Percentiles rank a stretch among this genome's conserved stretches.
Evolutionary conservation across 2,113 vertebrate species (phyloP).

Genomic region (Progne subis): DNA sequence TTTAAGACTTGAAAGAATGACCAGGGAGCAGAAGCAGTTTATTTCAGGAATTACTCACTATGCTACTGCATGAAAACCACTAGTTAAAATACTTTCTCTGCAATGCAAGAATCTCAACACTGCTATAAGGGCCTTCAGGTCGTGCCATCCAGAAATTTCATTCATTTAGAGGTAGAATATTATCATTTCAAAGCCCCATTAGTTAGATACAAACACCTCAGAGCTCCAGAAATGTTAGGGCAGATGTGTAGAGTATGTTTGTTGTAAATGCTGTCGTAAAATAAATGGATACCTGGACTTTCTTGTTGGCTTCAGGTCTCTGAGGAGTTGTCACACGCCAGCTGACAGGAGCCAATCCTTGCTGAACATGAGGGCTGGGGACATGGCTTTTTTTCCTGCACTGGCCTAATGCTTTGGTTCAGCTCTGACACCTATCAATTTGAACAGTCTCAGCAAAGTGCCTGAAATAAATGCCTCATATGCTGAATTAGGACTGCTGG

Average conservation of each 20-base stretch:
- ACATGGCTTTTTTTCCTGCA: background rate
- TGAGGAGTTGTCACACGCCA: background rate
- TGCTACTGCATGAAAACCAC: background rate
- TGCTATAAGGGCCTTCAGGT: background rate
- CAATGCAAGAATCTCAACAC: background rate
- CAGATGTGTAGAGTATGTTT: background rate
- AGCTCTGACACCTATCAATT: background rate
- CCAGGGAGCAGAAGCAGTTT: background rate
- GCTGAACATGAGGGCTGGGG: background rate
- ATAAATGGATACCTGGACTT: background rate
- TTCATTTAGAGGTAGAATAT: background rate
- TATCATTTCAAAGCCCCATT: background rate
- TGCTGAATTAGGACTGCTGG: background rate
- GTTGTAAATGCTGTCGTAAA: background rate
- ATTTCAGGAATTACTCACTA: background rate
- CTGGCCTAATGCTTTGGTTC: background rate
- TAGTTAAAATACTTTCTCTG: background rate
- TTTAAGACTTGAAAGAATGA: background rate
- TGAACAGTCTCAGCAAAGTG: background rate
- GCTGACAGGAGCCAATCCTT: background rate
- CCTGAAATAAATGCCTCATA: background rate
- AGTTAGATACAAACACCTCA: background rate
- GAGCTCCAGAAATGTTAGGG: background rate
- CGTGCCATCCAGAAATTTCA: background rate
- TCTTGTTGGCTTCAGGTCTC: background rate